Conservation (phyloP, 2,113 vertebrate species). For the Tylochromis polylepis region DNA sequence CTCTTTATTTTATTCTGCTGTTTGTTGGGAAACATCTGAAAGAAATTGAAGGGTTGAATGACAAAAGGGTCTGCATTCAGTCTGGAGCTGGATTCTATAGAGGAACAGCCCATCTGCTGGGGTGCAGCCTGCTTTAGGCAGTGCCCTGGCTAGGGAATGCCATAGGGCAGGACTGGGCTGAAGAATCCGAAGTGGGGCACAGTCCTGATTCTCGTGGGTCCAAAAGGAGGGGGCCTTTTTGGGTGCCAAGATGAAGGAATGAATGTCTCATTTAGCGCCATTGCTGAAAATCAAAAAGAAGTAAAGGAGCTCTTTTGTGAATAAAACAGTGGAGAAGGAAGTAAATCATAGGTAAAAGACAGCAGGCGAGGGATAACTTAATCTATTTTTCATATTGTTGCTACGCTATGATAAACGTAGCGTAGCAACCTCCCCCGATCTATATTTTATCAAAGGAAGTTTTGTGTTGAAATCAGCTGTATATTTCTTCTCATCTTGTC, state of each 20-base stretch:
- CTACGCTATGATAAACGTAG: not conserved
- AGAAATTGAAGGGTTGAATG: slow-evolving; percentile 72
- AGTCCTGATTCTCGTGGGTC: slow-evolving; percentile 34
- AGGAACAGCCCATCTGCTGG: slow-evolving; percentile 61
- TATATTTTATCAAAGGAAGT: not conserved
- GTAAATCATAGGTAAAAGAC: not conserved
- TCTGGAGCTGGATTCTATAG: slow-evolving; percentile 59
- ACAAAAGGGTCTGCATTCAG: slow-evolving; percentile 68
- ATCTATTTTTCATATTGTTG: not conserved
- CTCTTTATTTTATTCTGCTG: slow-evolving; percentile 71
- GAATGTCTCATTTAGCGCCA: slow-evolving; percentile 13
- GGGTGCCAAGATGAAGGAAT: slow-evolving; percentile 17
- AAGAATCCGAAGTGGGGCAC: slow-evolving; percentile 8
- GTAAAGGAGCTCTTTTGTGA: not conserved
- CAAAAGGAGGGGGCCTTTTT: slow-evolving; percentile 2
- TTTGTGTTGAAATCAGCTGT: not conserved
- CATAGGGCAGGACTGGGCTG: slow-evolving; percentile 22
- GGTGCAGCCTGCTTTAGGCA: slow-evolving; percentile 36
- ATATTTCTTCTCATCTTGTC: not conserved
- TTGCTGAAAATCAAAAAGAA: slow-evolving; percentile 21
- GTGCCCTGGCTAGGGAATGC: slow-evolving; percentile 53
- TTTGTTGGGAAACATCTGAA: slow-evolving; percentile 81
- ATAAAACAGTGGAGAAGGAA: not conserved
- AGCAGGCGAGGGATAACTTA: not conserved
- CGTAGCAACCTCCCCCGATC: not conserved